Conservation (phyloP, 1,140 invertebrate genomes). For the Aleiodes sp. region DNA sequence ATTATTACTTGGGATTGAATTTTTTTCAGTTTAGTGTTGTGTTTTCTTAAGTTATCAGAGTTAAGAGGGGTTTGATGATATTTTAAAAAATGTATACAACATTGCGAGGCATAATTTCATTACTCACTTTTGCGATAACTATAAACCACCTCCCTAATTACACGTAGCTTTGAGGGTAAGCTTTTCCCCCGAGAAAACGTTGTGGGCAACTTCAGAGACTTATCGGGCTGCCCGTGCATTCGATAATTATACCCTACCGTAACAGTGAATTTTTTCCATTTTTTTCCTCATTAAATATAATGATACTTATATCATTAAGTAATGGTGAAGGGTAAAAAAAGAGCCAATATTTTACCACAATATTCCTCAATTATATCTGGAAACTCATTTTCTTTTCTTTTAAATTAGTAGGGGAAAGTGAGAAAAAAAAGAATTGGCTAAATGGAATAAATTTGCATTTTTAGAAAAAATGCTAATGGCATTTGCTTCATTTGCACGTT, state of each 20-base stretch:
- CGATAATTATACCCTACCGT: conserved; percentile 37
- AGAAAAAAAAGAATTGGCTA: background rate
- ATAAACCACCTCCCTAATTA: conserved; percentile 17
- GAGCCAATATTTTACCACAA: background rate
- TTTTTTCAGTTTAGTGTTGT: too few species aligned
- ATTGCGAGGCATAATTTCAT: conserved; percentile 31
- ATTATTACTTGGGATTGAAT: too few species aligned
- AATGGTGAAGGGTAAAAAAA: background rate
- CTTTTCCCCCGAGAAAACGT: conserved; percentile 28
- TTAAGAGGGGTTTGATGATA: background rate
- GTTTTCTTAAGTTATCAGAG: background rate
- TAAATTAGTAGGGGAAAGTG: too few species aligned
- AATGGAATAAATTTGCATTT: conserved; percentile 11
- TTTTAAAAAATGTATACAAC: too few species aligned
- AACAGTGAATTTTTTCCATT: conserved; percentile 35
- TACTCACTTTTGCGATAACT: conserved; percentile 19
- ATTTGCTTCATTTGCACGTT: conserved; percentile 21
- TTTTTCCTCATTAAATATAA: conserved; percentile 30
- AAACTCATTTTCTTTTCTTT: background rate
- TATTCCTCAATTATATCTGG: background rate
- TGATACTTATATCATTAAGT: conserved; percentile 17
- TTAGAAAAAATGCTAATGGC: background rate
- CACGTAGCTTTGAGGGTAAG: conserved; percentile 18
- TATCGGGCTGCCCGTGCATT: conserved; percentile 37
- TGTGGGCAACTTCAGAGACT: conserved; percentile 26